Base-by-base conservation (phyloP, 2,797 vertebrate genomes). In the Setipinna tenuifilis region DNA sequence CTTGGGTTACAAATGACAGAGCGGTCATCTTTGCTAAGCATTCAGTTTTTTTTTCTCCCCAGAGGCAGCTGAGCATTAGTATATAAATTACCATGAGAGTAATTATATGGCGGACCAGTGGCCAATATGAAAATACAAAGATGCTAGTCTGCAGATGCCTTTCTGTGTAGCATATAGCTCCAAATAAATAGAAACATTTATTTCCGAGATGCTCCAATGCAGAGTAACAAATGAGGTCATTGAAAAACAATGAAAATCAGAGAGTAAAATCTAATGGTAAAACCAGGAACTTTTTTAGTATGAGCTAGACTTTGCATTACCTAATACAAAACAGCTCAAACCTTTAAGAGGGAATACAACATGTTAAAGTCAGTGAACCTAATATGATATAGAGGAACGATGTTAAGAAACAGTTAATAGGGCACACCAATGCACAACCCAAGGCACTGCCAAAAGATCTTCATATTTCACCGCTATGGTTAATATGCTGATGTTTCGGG, bases 1-100 rank as follows among this genome's bases (percentile, higher is more conserved):
- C 16, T 78, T 78, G 71, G 35, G 71, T 23, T 62, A 61, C 75
- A 58, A 81, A 35, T 85, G 58, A 57, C 84, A 81, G 50, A 46
- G n/a, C 25, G 57, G 71, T 81, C 57, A 57, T 84, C 57, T 71
- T 6, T 68, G 61, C 31, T 48, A 57, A 50, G n/a, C 21, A 44
- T 19, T 44, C 31, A 78, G 71, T 6, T 41, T 31, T 41, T 41
- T 17, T 19, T 9, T 25, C 68, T 75, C 5, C 68, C 10, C 23
- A 25, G 6, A 59, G 3, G 61, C 61, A 75, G 68, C 68, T 75
- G 68, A 75, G 68, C 68, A 75, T 75, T 75, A 31, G 31, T 75
- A 44, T 65, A 25, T 65, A 65, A 23, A 65, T 21, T 78, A 17
- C 71, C 41, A 41, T 41, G 35, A 44, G 17, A 78, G 71, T 44